phyloP scores from a whole-genome alignment of 2,113 vertebrate genomes.

The Miniopterus natalensis region DNA sequence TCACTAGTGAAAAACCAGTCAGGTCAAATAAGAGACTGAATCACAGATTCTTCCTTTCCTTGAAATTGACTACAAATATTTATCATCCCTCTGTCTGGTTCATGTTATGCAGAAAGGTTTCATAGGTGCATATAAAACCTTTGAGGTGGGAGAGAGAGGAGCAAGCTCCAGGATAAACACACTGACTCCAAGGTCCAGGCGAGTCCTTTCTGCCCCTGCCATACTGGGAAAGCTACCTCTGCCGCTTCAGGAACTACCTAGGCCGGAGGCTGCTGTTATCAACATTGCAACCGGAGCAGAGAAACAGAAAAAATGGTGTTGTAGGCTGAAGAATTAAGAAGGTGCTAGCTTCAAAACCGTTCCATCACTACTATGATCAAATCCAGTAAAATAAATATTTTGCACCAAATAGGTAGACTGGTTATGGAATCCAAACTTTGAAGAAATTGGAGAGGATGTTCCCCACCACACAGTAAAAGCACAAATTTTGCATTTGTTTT shows the following conservation, averaged over 20 bases:
- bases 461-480: background rate
- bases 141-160: accelerated
- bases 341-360: background rate
- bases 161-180: background rate
- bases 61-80: background rate
- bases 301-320: background rate
- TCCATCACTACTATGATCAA: background rate
- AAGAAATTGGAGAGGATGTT: background rate
- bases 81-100: background rate
- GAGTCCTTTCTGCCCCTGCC: background rate
- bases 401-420: background rate
- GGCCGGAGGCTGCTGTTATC: background rate
- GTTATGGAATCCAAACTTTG: background rate
- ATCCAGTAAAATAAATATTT: background rate
- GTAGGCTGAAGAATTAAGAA: background rate
- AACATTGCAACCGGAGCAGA: background rate
- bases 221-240: background rate
- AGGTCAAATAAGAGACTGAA: background rate
- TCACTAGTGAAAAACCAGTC: background rate
- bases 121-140: background rate
- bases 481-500: background rate
- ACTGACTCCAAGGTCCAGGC: background rate
- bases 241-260: background rate
- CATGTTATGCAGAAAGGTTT: background rate
- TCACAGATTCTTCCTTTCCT: background rate